A percentile compares a stretch with the other conserved stretches of the same genome.
Conservation (phyloP, 1,140 invertebrate genomes). For the Drosophila saltans region DNA sequence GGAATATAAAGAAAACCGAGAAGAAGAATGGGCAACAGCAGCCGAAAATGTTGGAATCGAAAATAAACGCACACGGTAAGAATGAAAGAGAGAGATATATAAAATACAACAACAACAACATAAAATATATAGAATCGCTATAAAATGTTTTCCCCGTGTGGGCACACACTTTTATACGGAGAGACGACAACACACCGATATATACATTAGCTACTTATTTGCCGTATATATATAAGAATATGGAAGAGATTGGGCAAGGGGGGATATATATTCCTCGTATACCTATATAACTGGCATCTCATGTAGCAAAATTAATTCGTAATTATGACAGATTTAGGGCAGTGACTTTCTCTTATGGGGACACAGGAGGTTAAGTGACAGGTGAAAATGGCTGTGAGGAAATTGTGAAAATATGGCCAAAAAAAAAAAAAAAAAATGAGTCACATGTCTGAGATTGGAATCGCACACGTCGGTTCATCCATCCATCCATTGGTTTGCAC, state of each 20-base stretch:
- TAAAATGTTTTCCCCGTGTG: slow-evolving; percentile 60
- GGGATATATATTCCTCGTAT: neutral
- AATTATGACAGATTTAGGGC: slow-evolving; percentile 54
- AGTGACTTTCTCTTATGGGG: slow-evolving; percentile 40
- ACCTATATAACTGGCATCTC: slow-evolving; percentile 26
- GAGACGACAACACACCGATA: neutral
- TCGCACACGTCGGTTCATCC: neutral
- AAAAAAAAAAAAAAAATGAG: slow-evolving; percentile 10
- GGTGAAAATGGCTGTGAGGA: slow-evolving; percentile 42
- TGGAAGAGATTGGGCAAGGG: no score
- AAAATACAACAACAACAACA: slow-evolving; percentile 13
- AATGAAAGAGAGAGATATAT: slow-evolving; percentile 59
- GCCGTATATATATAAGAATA: slow-evolving; percentile 9
- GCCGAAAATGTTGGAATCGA: slow-evolving; percentile 53
- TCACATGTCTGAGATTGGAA: slow-evolving; percentile 22
- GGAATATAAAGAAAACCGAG: slow-evolving; percentile 39
- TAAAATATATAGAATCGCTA: slow-evolving; percentile 58
- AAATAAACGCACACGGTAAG: slow-evolving; percentile 78
- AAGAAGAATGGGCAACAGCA: slow-evolving; percentile 16
- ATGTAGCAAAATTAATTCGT: no score
- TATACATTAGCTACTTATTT: slow-evolving; percentile 11
- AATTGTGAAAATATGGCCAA: slow-evolving; percentile 1
- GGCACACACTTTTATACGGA: slow-evolving; percentile 40
- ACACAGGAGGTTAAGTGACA: slow-evolving; percentile 20
- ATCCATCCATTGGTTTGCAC: slow-evolving; percentile 46